A percentile compares a stretch with the other conserved stretches of the same genome.
These are phyloP conservation scores for Diplogasteroides magnus DNA, from an alignment of 1,140 invertebrate species.

Conservation along the genomic window DNA sequence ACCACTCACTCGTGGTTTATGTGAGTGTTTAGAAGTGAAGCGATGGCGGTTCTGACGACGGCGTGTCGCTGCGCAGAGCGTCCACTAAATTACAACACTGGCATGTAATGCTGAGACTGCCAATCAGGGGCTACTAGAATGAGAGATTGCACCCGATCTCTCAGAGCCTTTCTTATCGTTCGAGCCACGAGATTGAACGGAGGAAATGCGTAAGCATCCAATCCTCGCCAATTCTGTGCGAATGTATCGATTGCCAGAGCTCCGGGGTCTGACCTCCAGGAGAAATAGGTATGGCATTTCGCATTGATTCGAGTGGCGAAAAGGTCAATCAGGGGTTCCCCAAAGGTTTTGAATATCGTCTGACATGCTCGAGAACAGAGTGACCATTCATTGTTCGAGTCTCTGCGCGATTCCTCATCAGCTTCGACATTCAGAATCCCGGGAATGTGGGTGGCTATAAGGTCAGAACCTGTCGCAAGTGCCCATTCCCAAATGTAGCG, in stretches of 20 bases:
- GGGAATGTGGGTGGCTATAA: slow-evolving; percentile 3
- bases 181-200: slow-evolving; percentile 1
- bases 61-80: too few species aligned
- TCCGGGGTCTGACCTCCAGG: not conserved
- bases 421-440: slow-evolving; percentile 18
- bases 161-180: not conserved
- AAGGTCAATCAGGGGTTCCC: not conserved
- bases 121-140: slow-evolving; percentile 1
- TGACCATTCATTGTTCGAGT: too few species aligned
- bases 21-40: too few species aligned
- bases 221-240: not conserved
- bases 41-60: too few species aligned
- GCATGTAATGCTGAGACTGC: not conserved
- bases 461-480: not conserved
- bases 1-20: too few species aligned
- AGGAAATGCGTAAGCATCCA: slow-evolving; percentile 5
- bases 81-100: too few species aligned
- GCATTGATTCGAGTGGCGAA: not conserved
- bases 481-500: not conserved
- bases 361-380: not conserved
- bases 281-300: not conserved
- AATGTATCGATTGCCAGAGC: not conserved
- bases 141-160: not conserved
- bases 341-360: not conserved
- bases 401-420: not conserved